Base-by-base conservation (phyloP, 2,113 vertebrate species). In the Sitta europaea region DNA sequence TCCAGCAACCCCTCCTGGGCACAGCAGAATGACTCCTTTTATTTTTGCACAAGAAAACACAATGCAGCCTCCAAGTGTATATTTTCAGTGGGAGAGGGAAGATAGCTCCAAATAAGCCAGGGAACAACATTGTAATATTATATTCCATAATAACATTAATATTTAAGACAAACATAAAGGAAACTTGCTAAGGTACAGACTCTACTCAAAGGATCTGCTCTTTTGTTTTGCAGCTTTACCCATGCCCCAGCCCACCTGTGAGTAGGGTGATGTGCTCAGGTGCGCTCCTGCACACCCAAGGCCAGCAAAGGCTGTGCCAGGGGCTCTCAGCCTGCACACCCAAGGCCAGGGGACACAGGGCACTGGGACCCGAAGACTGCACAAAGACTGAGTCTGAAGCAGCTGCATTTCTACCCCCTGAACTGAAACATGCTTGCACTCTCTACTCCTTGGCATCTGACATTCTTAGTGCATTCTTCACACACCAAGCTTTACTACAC, bases 1-100 rank as follows among this genome's bases (percentile, higher is more conserved):
- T 82, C 68, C 73, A 96, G 38, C 54, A 79, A 70, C 58, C 43
- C 68, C 94, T 86, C 48, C 88, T 2, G 4, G 78, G 83, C 57
- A 78, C 75, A 92, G 68, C 53, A 84, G 72, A 94, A 96, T 25
- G n/a, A 91, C 68, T 94, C 43, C 50, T 87, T 94, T 96, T 94
- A 90, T 96, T 97, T 93, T 79, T 79, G 67, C 71, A 88, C 54
- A 71, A 38, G 82, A 94, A 96, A 95, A 95, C n/a, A 95, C 51
- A 90, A 71, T 48, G 77, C 65, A 95, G 40, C 16, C 45, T 51
- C 66, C 74, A 84, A 91, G 50, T 51, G 58, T 63, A 13, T 79
- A 53, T 91, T 96, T 91, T 83, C 75, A 62, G 33, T 50, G 53
- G 40, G 31, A 92, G 50, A 86, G 16, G 10, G 31, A 63, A 40